A percentile compares a stretch with the other conserved stretches of the same genome.
phyloP scores from a whole-genome alignment of 1,140 invertebrate species.

The Doryteuthis pealeii region DNA sequence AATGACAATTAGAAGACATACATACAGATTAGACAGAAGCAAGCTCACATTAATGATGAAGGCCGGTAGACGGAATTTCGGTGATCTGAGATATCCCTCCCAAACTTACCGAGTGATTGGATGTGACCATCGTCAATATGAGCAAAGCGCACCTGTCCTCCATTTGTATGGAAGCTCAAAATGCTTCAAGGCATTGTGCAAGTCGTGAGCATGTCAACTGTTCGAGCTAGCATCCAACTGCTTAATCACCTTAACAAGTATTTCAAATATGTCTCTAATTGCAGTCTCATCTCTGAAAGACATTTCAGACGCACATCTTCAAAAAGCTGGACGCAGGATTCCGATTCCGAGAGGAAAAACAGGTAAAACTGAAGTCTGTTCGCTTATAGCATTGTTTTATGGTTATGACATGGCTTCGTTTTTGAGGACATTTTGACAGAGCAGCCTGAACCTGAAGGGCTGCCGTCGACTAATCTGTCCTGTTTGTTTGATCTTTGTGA shows the following conservation, averaged over 20 bases:
- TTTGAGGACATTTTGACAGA: conserved; percentile 49
- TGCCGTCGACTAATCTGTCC: conserved; percentile 42
- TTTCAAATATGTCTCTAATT: neutral
- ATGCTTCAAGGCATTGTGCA: neutral
- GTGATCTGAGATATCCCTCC: too few relatives aligned
- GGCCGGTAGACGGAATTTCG: too few relatives aligned
- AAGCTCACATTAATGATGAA: too few relatives aligned
- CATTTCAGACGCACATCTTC: neutral
- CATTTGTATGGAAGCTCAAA: conserved; percentile 3
- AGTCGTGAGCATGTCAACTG: neutral
- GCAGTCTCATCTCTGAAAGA: neutral
- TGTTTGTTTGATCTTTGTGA: conserved; percentile 32
- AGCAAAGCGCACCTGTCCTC: neutral
- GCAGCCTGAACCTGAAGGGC: conserved; percentile 44
- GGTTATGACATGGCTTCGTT: conserved; percentile 40
- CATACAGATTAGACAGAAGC: too few relatives aligned
- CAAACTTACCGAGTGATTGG: too few relatives aligned
- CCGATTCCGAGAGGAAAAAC: neutral
- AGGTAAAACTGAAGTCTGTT: conserved; percentile 33
- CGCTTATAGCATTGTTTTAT: conserved; percentile 36
- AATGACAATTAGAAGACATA: too few relatives aligned
- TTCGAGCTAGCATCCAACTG: neutral
- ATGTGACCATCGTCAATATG: neutral
- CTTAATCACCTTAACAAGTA: neutral
- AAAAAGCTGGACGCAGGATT: neutral